phyloP scores from a whole-genome alignment of 2,888 invertebrate species.

The Agriotes lineatus region DNA sequence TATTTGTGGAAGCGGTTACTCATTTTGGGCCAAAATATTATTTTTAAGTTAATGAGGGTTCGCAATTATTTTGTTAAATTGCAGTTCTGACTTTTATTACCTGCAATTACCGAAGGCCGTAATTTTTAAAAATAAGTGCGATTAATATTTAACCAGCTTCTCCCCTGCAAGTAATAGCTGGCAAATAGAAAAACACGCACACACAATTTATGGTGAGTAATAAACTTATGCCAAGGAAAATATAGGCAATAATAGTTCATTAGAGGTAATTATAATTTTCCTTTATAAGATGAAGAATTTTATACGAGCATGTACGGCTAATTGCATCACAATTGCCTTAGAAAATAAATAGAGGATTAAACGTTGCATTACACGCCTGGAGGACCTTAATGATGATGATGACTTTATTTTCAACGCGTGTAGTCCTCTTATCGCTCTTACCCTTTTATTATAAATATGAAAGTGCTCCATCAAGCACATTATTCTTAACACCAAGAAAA shows the following conservation, averaged over 20 bases:
- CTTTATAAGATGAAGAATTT: neutral
- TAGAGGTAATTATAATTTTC: conserved; percentile 27
- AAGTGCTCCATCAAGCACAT: conserved; percentile 2
- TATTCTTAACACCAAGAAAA: neutral
- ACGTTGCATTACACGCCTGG: conserved; percentile 21
- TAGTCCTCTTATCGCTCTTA: conserved; percentile 16
- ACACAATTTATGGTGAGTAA: conserved; percentile 6
- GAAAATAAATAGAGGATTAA: conserved; percentile 33
- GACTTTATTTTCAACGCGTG: conserved; percentile 33
- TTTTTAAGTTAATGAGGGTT: neutral
- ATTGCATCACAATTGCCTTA: conserved; percentile 30
- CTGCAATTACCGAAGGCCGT: neutral
- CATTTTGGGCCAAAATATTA: neutral
- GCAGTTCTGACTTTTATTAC: neutral
- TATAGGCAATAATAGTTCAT: conserved; percentile 32
- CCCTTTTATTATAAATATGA: conserved; percentile 6
- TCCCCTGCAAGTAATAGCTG: neutral
- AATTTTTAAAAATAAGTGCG: neutral
- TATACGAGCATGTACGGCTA: neutral
- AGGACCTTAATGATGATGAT: conserved; percentile 34
- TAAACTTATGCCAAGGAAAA: conserved; percentile 20
- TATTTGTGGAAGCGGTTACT: neutral
- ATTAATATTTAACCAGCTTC: neutral
- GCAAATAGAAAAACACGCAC: neutral
- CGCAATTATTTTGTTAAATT: neutral